Evolutionary conservation across 2,888 invertebrate genomes (phyloP), one percentile per base, ranked within the genome.

Genomic region (Colletes collaris): DNA sequence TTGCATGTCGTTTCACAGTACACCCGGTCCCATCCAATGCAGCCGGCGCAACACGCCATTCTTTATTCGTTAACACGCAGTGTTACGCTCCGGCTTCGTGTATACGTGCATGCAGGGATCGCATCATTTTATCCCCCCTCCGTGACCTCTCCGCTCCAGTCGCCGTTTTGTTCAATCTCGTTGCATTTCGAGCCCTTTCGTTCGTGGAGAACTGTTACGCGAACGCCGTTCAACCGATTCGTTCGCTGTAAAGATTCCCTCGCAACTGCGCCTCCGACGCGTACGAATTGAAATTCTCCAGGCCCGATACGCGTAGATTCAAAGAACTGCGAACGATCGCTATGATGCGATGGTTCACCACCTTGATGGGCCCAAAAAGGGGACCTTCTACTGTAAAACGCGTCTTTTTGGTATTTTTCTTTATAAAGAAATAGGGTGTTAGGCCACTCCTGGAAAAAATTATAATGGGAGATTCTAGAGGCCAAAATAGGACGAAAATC

Each of bases 41-140:
- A 84, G 81, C 84, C 77, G 83, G 81, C 59, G 76, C 83, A 83
- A 77, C 81, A 70, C 74, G 76, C 83, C 83, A 84, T 83, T 79
- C 83, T 84, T 83, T 81, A 84, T 84, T 83, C 84, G 83, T 84
- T 84, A 84, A 81, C 83, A 81, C 77, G 73, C 74, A 75, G 69
- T 66, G 77, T 69, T 80, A 77, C 80, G 63, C 71, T 59, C 27
- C 13, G n/a, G 5, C 19, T n/a, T 58, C 6, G n/a, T 58, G 46
- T 53, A n/a, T 27, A 40, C 19, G 19, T 64, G 35, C 19, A 40
- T 44, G 46, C 52, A 11, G 46, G 40, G 56, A 63, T 76, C 62
- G 76, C 63, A 77, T 77, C 77, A 68, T 76, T 77, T 77, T 52
- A 58, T 16, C 27, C 58, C 58, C 10, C 13, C 13, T 52, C 19